phyloP scores from a whole-genome alignment of 2,888 invertebrate species.

The Leucoptera coffeella region DNA sequence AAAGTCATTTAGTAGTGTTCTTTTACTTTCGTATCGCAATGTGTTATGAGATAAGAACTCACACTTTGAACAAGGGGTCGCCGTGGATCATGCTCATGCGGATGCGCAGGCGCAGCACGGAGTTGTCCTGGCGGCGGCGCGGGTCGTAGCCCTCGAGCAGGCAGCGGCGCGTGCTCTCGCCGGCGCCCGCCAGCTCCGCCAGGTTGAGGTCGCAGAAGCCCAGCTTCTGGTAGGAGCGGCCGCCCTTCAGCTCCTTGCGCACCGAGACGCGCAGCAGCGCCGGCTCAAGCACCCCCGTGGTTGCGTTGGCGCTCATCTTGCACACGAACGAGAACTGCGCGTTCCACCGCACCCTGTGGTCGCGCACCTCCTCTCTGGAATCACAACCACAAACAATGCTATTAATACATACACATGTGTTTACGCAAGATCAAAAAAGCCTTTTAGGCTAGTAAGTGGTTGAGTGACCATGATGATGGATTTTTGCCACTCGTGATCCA shows the following conservation, averaged over 20 bases:
- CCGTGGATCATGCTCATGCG: conserved; percentile 93
- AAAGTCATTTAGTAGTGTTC: too few species aligned
- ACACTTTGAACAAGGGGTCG: conserved; percentile 98
- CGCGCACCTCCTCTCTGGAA: conserved; percentile 84
- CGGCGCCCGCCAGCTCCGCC: conserved; percentile 93
- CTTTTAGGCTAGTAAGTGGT: too few species aligned
- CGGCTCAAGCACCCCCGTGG: conserved; percentile 90
- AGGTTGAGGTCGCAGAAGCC: conserved; percentile 97
- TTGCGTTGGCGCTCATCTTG: conserved; percentile 95
- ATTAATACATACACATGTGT: too few species aligned
- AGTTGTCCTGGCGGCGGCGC: conserved; percentile 91
- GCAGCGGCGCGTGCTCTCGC: conserved; percentile 77
- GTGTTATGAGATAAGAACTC: too few species aligned
- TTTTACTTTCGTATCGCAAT: too few species aligned
- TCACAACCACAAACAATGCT: conserved; percentile 8
- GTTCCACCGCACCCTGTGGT: conserved; percentile 92
- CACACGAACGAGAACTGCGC: conserved; percentile 87
- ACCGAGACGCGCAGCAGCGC: conserved; percentile 92
- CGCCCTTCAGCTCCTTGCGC: conserved; percentile 81
- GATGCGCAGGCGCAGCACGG: conserved; percentile 85
- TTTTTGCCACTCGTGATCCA: too few species aligned
- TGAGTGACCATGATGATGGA: too few species aligned
- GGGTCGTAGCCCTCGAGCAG: conserved; percentile 94
- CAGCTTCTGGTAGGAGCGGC: conserved; percentile 87
- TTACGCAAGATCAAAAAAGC: too few species aligned